Evolutionary conservation across 1,140 invertebrate genomes (phyloP).

Genomic region (Pygmarrhopalites habei): DNA sequence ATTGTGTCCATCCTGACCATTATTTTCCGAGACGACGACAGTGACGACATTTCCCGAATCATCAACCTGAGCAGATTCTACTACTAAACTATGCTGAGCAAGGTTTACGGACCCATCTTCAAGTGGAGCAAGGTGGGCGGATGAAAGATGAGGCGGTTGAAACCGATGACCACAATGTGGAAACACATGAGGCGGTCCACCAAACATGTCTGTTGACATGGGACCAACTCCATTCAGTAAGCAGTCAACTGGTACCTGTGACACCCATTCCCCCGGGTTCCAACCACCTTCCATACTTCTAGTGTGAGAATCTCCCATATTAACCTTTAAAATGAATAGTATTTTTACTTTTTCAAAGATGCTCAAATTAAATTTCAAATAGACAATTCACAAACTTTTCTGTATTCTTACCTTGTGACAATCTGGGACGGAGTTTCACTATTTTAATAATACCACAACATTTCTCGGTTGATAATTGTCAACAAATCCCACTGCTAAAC

Average conservation of each 20-base stretch:
- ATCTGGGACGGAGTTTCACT: too few relatives aligned
- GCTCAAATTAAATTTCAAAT: neutral
- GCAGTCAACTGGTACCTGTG: conserved; percentile 26
- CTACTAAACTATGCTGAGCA: conserved; percentile 10
- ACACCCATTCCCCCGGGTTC: conserved; percentile 6
- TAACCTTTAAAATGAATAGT: neutral
- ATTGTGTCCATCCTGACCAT: conserved; percentile 7
- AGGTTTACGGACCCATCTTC: conserved; percentile 1
- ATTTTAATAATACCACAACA: too few relatives aligned
- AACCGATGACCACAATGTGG: conserved; percentile 18
- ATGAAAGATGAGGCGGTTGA: conserved; percentile 7
- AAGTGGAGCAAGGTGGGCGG: conserved; percentile 9
- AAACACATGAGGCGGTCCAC: neutral
- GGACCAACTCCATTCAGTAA: conserved; percentile 21
- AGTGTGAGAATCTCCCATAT: conserved; percentile 21
- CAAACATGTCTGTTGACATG: conserved; percentile 21
- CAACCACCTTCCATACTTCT: conserved; percentile 26
- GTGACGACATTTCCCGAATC: neutral
- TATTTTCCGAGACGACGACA: neutral
- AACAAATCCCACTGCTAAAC: neutral
- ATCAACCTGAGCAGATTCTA: conserved; percentile 10
- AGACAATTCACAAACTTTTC: neutral
- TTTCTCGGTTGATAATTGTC: too few relatives aligned
- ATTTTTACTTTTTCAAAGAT: neutral
- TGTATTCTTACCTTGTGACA: too few relatives aligned